Evolutionary conservation across 2,888 invertebrate species (phyloP).

Genomic region (Falcaria lacertinaria): DNA sequence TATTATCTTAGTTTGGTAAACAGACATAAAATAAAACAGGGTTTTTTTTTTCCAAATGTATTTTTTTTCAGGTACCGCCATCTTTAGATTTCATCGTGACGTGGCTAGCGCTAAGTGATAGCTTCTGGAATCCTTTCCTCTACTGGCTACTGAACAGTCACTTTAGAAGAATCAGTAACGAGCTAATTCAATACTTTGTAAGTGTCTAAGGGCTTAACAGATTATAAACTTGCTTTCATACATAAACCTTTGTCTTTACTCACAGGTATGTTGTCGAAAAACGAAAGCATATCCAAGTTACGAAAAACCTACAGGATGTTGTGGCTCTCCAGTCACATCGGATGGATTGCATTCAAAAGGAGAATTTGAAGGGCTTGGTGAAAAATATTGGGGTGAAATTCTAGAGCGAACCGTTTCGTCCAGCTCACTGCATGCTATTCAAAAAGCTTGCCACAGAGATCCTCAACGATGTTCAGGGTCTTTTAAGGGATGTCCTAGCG

Average conservation of each 20-base stretch:
- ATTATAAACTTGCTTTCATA: neutral
- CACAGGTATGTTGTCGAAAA: conserved; percentile 67
- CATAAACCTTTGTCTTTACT: conserved; percentile 7
- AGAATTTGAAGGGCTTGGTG: conserved; percentile 83
- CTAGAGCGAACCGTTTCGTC: conserved; percentile 88
- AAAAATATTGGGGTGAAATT: conserved; percentile 88
- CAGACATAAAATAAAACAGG: neutral
- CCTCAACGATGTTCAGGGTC: conserved; percentile 65
- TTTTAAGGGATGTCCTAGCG: conserved; percentile 67
- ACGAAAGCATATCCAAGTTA: conserved; percentile 60
- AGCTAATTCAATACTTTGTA: conserved; percentile 87
- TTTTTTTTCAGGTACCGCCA: conserved; percentile 82
- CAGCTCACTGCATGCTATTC: conserved; percentile 85
- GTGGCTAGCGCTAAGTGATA: conserved; percentile 92
- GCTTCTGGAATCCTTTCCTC: conserved; percentile 94
- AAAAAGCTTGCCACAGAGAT: conserved; percentile 74
- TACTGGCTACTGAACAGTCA: conserved; percentile 93
- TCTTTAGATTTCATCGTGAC: conserved; percentile 91
- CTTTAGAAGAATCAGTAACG: conserved; percentile 89
- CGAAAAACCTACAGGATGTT: conserved; percentile 70
- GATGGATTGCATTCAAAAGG: conserved; percentile 73
- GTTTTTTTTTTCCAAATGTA: conserved; percentile 4
- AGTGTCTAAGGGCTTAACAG: conserved; percentile 34
- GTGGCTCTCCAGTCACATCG: conserved; percentile 69
- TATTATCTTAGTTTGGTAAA: neutral